These are phyloP conservation scores for Dryobota labecula DNA, from an alignment of 2,888 invertebrate species.

Conservation along the genomic window DNA sequence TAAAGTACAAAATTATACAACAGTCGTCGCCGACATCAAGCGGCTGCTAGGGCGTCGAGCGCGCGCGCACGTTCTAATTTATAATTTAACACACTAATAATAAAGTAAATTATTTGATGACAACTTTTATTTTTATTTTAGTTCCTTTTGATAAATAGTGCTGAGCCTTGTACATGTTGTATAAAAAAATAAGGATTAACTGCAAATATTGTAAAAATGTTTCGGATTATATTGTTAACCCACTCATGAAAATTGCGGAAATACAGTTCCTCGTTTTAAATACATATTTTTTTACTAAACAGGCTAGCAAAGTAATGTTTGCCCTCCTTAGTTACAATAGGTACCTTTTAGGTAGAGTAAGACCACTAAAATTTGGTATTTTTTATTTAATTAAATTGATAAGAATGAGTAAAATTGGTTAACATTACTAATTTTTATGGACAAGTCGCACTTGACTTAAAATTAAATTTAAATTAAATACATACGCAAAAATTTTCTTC, in stretches of 20 bases:
- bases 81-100: not conserved
- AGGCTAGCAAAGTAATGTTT: not conserved
- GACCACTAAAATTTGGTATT: not conserved
- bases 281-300: not conserved
- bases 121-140: not conserved
- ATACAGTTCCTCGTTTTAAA: not conserved
- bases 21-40: not conserved
- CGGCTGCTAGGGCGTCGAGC: not conserved
- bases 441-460: too few relatives aligned
- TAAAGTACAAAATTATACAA: not conserved
- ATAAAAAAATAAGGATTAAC: not conserved
- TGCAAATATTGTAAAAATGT: not conserved
- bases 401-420: not conserved
- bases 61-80: not conserved
- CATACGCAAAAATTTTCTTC: too few relatives aligned
- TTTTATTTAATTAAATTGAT: not conserved
- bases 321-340: not conserved
- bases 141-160: not conserved
- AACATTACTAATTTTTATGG: too few relatives aligned
- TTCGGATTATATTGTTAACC: not conserved
- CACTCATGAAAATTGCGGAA: not conserved
- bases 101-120: not conserved
- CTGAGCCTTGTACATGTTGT: not conserved
- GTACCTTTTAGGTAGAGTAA: not conserved
- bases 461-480: too few relatives aligned